Base-by-base conservation (phyloP, 2,888 invertebrate genomes). In the Drosophila parthenogenetica region DNA sequence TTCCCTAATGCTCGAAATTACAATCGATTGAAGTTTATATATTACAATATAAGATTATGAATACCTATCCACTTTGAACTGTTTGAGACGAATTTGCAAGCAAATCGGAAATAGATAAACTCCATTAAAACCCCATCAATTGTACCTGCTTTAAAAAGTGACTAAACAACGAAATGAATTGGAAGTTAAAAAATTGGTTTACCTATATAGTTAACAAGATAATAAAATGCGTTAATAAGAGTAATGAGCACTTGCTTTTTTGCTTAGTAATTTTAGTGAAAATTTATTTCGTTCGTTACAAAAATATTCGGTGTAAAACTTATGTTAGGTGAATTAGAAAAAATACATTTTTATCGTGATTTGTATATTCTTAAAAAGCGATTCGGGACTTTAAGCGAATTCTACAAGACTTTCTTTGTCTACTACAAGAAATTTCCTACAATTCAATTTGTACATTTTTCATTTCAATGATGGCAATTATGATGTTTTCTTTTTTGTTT, bases 401-500 rank as follows among this genome's bases (percentile, higher is more conserved):
- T 29, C 32, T 62, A 58, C 29, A 49, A 45, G 51, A 57, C 14
- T 43, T 48, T 11, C 48, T 48, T 49, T 13, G 43, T 43, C 22
- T 19, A 49, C 13, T 40, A 49, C 19, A 29, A 29, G 59, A 69
- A 54, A 67, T 61, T 62, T 65, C 49, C 67, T 63, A 67, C 55
- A 67, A 62, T 65, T 77, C 58, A 43, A 65, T 82, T 83, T 83
- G 86, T 83, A 83, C 83, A 86, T 82, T 73, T 8, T 37, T 58
- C 64, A 53, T 80, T 82, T 86, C 77, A 69, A 73, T 73, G 69
- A 83, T 83, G 86, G 83, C 86, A 83, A 73, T 73, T 74, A 70
- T 67, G 68, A 75, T 76, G 54, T 69, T 39, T 29, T 29, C 7
- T 1, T 25, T 25, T 25, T 29, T 8, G 29, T 29, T 29, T 29